Base-by-base conservation (phyloP, 2,797 vertebrate genomes). In the Fistularia tabacaria region DNA sequence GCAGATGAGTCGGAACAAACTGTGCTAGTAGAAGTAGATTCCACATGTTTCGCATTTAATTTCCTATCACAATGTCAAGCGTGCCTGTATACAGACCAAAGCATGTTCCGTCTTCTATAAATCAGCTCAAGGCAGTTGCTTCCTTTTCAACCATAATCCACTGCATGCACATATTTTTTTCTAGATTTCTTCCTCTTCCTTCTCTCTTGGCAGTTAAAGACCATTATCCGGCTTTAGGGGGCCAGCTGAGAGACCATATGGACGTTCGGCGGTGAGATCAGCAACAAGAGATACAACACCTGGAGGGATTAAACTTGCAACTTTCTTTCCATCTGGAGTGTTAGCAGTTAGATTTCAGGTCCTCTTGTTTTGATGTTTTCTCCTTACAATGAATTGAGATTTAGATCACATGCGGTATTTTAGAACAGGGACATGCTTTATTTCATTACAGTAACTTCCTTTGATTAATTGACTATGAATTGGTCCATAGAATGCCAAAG, bases 191-290 rank as follows among this genome's bases (percentile, higher is more conserved):
- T 62, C 59, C 51, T 57, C 56, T 51, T n/a, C 14, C 25, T 54
- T 60, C 69, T 51, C 51, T 54, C 46, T 66, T 44, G 38, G 44
- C 42, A 63, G 44, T 68, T 73, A 40, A 78, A 51, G 61, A 53
- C 61, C 13, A 38, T 77, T 69, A 75, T 81, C 77, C 57, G 52
- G 77, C 66, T 76, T 85, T 77, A 71, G 53, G 37, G 44, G 54
- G 49, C 66, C 71, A 76, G 70, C 77, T 83, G 73, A 70, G 54
- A 54, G 57, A 59, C 81, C 86, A 82, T 85, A 84, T 84, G 82
- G 83, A 60, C 64, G 1, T 42, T 57, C 39, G 74, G 54, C 44
- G 37, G 60, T 42, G 44, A 57, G 71, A 74, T 78, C 73, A 83
- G 52, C 51, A 70, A 51, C 57, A 66, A 60, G 77, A 73, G 70